phyloP scores from a whole-genome alignment of 2,797 vertebrate genomes.

The Hemibagrus guttatus region DNA sequence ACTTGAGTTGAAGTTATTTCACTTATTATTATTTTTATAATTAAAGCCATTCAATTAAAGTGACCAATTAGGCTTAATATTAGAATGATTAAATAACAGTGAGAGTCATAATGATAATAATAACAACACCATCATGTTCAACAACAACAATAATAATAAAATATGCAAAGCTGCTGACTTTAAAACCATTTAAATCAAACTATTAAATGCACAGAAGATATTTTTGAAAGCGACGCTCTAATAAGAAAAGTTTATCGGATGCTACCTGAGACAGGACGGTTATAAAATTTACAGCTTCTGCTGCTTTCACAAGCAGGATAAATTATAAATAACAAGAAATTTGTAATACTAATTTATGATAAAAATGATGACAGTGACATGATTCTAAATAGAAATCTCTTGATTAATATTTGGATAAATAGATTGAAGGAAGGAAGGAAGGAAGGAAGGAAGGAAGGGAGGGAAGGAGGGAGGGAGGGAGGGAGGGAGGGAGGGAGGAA shows the following conservation, averaged over 20 bases:
- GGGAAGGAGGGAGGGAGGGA: too few species aligned
- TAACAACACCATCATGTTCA: not conserved
- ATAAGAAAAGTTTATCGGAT: not conserved
- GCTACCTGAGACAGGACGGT: not conserved
- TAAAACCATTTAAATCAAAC: not conserved
- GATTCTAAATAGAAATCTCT: too few species aligned
- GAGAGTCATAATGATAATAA: not conserved
- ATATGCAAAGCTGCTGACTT: not conserved
- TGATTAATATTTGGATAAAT: too few species aligned
- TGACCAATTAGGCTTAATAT: not conserved
- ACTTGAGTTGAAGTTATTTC: not conserved
- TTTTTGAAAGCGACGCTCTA: not conserved
- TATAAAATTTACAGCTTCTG: not conserved
- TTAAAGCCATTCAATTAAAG: conserved; percentile 1
- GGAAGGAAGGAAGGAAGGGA: too few species aligned
- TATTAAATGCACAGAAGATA: not conserved
- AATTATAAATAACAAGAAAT: not conserved
- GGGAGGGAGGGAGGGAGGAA: too few species aligned
- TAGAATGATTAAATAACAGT: conserved; percentile 4
- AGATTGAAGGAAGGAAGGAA: too few species aligned
- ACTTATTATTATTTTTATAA: not conserved
- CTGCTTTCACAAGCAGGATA: not conserved
- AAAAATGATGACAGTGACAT: too few species aligned
- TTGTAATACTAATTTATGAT: too few species aligned
- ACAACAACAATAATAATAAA: not conserved